phyloP scores from a whole-genome alignment of 2,113 vertebrate genomes.

The Sorex araneus region DNA sequence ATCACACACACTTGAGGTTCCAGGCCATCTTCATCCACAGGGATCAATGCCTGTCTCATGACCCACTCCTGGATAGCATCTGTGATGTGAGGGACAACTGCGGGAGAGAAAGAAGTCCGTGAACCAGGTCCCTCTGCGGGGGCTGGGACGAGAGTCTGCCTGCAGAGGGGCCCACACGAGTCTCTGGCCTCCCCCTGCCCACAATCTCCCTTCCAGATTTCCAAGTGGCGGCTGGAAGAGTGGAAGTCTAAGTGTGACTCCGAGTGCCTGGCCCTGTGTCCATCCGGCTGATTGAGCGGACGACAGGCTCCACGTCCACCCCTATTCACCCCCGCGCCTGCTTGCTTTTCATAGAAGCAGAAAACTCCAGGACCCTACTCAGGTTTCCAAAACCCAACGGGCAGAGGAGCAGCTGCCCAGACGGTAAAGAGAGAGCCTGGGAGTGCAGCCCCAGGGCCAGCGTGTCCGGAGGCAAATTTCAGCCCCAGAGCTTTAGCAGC shows the following conservation, averaged over 20 bases:
- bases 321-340: not conserved
- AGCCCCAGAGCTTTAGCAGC: not conserved
- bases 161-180: no score
- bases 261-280: fast-evolving
- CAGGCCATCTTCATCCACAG: conserved; percentile 95
- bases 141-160: no score
- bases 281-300: no score
- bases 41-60: conserved; percentile 94
- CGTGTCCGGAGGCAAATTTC: not conserved
- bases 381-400: not conserved
- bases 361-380: not conserved
- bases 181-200: not conserved
- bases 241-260: not conserved
- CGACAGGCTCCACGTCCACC: not conserved
- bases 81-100: conserved; percentile 99
- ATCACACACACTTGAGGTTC: conserved; percentile 98
- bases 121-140: not conserved
- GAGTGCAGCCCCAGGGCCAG: not conserved
- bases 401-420: not conserved
- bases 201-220: not conserved
- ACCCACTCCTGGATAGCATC: conserved; percentile 99
- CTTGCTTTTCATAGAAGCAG: conserved; percentile 3
- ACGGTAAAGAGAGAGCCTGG: not conserved
- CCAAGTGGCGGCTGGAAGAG: not conserved
- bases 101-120: conserved; percentile 47